These are phyloP conservation scores for Listrodromus nycthemerus DNA, from an alignment of 2,888 invertebrate species.

Conservation along the genomic window DNA sequence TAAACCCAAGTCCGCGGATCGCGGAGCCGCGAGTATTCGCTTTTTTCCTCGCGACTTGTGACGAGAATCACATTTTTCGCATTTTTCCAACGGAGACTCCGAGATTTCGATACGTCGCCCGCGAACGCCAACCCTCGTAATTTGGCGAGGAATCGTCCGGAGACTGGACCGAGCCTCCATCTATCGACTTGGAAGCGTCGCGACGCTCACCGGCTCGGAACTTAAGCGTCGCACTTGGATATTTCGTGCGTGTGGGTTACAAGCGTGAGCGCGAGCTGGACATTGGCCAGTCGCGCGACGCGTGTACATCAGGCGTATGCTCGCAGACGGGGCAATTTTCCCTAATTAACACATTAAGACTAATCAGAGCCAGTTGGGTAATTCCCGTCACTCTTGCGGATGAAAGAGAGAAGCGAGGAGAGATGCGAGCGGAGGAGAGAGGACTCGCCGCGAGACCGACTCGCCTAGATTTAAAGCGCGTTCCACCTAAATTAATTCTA, in stretches of 20 bases:
- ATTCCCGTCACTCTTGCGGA: constrained; percentile 73
- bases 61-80: no score
- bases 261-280: constrained; percentile 37
- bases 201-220: constrained; percentile 19
- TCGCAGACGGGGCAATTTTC: constrained; percentile 80
- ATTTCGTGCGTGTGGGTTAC: constrained; percentile 4
- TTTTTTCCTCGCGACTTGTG: neutral
- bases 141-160: neutral
- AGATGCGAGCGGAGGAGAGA: constrained; percentile 25
- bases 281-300: constrained; percentile 40
- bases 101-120: no score
- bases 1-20: constrained; percentile 1
- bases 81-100: no score
- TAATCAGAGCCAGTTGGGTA: constrained; percentile 82
- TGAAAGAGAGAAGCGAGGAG: constrained; percentile 33
- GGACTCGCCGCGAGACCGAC: constrained; percentile 76
- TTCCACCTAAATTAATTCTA: constrained; percentile 83
- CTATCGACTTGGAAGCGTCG: constrained; percentile 49
- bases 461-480: constrained; percentile 82
- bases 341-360: constrained; percentile 84
- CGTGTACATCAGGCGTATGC: constrained; percentile 39
- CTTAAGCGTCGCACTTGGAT: constrained; percentile 32
- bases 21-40: neutral
- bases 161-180: constrained; percentile 28
- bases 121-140: no score